phyloP scores from a whole-genome alignment of 1,140 invertebrate genomes.

The Halictus rubicundus region DNA sequence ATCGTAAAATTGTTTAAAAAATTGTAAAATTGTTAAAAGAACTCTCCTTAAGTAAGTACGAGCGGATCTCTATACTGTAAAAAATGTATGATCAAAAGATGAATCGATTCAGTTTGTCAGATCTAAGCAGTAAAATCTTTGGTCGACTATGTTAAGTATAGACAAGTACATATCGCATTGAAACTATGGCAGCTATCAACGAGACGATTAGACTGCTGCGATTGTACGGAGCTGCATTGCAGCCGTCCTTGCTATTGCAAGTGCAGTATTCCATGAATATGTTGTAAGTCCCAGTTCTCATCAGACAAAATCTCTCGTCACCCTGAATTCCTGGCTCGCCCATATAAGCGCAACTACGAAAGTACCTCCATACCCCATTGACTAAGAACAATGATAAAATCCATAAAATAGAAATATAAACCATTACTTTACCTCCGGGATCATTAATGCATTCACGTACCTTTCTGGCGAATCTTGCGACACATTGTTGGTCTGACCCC shows the following conservation, averaged over 20 bases:
- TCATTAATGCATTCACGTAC: constrained; percentile 76
- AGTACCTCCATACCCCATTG: constrained; percentile 94
- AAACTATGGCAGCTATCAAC: constrained; percentile 34
- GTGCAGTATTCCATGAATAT: constrained; percentile 97
- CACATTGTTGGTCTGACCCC: constrained; percentile 91
- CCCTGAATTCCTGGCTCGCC: constrained; percentile 94
- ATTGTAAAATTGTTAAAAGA: too few relatives aligned
- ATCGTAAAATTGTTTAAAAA: constrained; percentile 12
- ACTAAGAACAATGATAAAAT: constrained; percentile 82
- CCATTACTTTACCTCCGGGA: not conserved
- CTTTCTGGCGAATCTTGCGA: constrained; percentile 95
- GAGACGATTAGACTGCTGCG: constrained; percentile 48
- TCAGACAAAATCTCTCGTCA: constrained; percentile 94
- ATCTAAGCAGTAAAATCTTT: constrained; percentile 40
- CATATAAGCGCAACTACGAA: constrained; percentile 93
- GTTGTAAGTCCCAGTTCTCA: constrained; percentile 95
- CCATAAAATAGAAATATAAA: not conserved
- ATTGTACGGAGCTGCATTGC: constrained; percentile 83
- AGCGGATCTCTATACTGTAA: constrained; percentile 30
- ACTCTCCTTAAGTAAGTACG: constrained; percentile 52
- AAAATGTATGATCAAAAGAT: constrained; percentile 31
- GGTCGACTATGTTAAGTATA: constrained; percentile 32
- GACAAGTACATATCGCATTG: constrained; percentile 37
- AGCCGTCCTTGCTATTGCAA: constrained; percentile 95
- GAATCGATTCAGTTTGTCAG: constrained; percentile 14